Base-by-base conservation (phyloP, 2,113 vertebrate species). In the Agapornis roseicollis region DNA sequence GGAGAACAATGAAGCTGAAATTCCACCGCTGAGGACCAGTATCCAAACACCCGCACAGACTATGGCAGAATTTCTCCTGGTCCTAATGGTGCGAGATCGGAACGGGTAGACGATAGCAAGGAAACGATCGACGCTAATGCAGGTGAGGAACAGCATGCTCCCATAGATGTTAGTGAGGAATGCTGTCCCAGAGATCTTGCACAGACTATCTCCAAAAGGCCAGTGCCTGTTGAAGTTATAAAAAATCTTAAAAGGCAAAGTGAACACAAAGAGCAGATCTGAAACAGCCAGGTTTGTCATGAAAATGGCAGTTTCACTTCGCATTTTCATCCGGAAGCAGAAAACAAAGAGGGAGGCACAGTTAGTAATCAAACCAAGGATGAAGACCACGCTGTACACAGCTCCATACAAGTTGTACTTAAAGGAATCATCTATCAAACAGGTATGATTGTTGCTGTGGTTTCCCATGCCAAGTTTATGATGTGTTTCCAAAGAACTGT, bases 151-250 rank as follows among this genome's bases (percentile, higher is more conserved):
- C 69, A 99, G 95, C 99, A 99, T 99, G 97, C 99, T 99, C 86
- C 99, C 99, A 0, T 99, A 99, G 96, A 99, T 99, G 95, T 99
- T 99, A 53, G 99, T 99, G 97, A 99, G 98, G 86, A 99, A 99
- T 7, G 99, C 99, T 1, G 99, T 99, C 17, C 99, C 99, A 1
- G 99, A 99, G 33, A 99, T 98, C 97, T 99, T 99, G 96, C 99
- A 99, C 55, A 99, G 97, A 24, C 97, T 98, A 15, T 99, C 99
- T n/a, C 99, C 99, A 6, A 99, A 99, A 7, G 99, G 99, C 99
- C 99, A 99, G 80, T 99, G 98, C 82, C 99, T 98, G 95, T 99
- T 99, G 74, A 99, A 98, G 24, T 99, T 99, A 94, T 99, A 99
- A 96, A 99, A 99, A 41, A 99, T 99, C 84, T 99, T 99, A 69